Evolutionary conservation across 1,140 invertebrate genomes (phyloP), one percentile per base, ranked within the genome.

Genomic region (Ptiloglossa arizonensis): DNA sequence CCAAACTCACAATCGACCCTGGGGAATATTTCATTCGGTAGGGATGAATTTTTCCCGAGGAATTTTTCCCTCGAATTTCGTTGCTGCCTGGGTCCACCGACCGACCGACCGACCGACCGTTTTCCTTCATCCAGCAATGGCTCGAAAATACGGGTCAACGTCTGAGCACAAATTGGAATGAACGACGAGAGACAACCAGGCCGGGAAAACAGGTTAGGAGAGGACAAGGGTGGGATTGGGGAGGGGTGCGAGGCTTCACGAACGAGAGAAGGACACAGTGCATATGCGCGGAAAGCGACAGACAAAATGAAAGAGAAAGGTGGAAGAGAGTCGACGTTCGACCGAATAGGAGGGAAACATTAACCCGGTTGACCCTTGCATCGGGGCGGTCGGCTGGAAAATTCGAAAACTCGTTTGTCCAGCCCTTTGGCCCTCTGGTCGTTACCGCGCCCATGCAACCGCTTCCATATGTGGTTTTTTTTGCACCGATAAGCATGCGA

Each of bases 11-110:
- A 86, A 87, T 90, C 79, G 85, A 56, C 81, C 80, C 81, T 60
- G 80, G 82, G 86, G 83, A 89, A 90, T 90, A 90, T 90, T 90
- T 90, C 87, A 88, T 88, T 89, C 82, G 78, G 78, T 79, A 73
- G 81, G 41, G 41, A 41, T 41, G 79, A 86, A 89, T 87, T 88
- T 89, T 89, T 83, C 82, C 78, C 70, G 41, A 41, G 41, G 79
- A 86, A 89, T 87, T 88, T 89, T 89, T 83, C 82, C 78, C 70
- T 86, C 79, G 81, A 80, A 88, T 86, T 86, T 86, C 83, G 82
- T 76, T 72, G 73, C 41, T 32, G 62, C 41, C 35, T 50, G 68
- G 77, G 74, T 70, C 79, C 66, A 44, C 19, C 71, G 52, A 64
- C 24, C 59, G 71, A 44, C 19, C 71, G 52, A 64, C 24, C 59